A percentile compares a stretch with the other conserved stretches of the same genome.
Conservation (phyloP, 2,888 invertebrate species). For the Lepeophtheirus nordmannii region DNA sequence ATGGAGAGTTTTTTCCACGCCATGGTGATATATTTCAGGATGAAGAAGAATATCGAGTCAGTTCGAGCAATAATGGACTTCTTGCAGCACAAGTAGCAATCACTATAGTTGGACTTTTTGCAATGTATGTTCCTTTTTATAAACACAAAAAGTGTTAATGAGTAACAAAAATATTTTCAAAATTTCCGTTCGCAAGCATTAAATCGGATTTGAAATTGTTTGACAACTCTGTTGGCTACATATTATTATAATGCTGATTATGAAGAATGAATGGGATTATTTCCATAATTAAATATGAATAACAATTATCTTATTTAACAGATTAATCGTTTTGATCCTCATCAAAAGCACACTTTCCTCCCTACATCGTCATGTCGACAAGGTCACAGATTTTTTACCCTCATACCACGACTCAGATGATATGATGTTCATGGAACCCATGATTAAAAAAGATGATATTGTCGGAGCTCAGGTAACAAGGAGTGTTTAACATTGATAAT, state of each 20-base stretch:
- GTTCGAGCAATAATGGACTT: slow-evolving; percentile 8
- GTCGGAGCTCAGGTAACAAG: too few species aligned
- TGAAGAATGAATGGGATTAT: not conserved
- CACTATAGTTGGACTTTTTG: slow-evolving; percentile 14
- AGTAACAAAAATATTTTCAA: too few species aligned
- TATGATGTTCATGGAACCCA: not conserved
- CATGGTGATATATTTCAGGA: slow-evolving; percentile 20
- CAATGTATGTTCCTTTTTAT: slow-evolving; percentile 18
- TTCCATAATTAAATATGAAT: too few species aligned
- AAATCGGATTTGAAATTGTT: too few species aligned
- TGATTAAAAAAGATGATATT: too few species aligned
- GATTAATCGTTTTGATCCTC: slow-evolving; percentile 20
- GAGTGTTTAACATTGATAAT: too few species aligned
- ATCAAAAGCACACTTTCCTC: slow-evolving; percentile 16
- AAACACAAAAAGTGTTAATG: not conserved
- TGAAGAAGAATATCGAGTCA: not conserved
- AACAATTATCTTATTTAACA: slow-evolving; percentile 9
- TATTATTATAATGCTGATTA: not conserved
- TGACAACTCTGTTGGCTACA: not conserved
- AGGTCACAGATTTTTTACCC: slow-evolving; percentile 20
- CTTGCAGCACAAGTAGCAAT: slow-evolving; percentile 20
- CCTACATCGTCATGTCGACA: slow-evolving; percentile 17
- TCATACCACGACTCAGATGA: slow-evolving; percentile 17
- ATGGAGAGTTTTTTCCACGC: slow-evolving; percentile 22
- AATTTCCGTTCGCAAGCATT: too few species aligned